Conservation (phyloP, 2,888 invertebrate species). For the Neoaliturus tenellus region DNA sequence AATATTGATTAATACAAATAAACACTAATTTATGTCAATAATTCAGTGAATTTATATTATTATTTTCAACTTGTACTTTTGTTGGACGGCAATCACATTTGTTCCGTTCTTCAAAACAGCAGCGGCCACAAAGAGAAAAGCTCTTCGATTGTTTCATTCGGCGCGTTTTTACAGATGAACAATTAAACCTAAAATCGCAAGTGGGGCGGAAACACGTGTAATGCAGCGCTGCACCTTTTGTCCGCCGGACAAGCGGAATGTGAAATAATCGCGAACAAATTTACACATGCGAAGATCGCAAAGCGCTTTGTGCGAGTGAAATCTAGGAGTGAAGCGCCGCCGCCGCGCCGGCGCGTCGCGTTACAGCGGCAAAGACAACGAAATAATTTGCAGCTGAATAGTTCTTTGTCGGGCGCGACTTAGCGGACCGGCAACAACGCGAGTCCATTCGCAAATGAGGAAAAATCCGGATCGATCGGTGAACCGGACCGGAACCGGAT, state of each 20-base stretch:
- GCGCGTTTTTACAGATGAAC: conserved; percentile 42
- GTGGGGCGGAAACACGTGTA: background rate
- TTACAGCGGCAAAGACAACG: conserved; percentile 31
- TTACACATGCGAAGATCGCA: background rate
- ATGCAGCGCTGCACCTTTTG: conserved; percentile 18
- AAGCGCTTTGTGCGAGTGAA: conserved; percentile 31
- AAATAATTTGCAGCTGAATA: conserved; percentile 45
- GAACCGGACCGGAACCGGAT: conserved; percentile 21
- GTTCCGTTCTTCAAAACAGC: background rate
- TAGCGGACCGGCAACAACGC: background rate
- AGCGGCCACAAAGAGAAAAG: background rate
- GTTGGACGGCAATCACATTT: too few species aligned
- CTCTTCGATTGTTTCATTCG: background rate
- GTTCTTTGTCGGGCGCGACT: conserved; percentile 28
- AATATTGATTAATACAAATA: too few species aligned
- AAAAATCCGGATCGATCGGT: background rate
- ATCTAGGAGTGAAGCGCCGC: background rate
- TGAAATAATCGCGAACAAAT: conserved; percentile 20
- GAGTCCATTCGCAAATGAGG: conserved; percentile 49
- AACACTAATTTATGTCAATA: too few species aligned
- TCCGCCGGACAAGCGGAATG: background rate
- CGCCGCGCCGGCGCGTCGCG: background rate
- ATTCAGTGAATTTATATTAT: too few species aligned
- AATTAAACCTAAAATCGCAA: conserved; percentile 26
- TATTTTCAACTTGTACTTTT: too few species aligned